Evolutionary conservation across 2,888 invertebrate species (phyloP).

Genomic region (Tethea ocularis): DNA sequence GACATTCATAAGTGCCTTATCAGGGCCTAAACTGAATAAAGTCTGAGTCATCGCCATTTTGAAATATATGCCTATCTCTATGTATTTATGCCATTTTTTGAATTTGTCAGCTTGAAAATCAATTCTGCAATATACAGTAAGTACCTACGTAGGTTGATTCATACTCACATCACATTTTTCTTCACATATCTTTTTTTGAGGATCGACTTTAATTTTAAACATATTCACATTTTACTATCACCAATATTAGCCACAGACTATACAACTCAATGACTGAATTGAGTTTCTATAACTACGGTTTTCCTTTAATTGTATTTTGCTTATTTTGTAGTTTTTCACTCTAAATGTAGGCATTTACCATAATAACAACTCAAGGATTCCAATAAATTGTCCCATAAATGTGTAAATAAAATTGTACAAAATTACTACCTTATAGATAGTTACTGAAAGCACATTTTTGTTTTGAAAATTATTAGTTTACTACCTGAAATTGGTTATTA

Average conservation of each 20-base stretch:
- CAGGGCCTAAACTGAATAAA: too few relatives aligned
- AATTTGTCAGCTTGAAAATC: too few relatives aligned
- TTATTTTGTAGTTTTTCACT: background rate
- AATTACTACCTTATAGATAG: background rate
- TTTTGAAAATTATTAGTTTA: constrained; percentile 32
- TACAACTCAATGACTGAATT: background rate
- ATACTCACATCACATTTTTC: constrained; percentile 35
- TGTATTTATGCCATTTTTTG: too few relatives aligned
- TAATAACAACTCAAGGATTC: constrained; percentile 14
- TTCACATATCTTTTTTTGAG: constrained; percentile 16
- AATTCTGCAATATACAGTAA: too few relatives aligned
- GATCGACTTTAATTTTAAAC: constrained; percentile 28
- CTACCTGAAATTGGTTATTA: constrained; percentile 20
- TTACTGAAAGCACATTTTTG: constrained; percentile 20
- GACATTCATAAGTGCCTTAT: too few relatives aligned
- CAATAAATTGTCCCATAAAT: too few relatives aligned
- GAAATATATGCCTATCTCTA: background rate
- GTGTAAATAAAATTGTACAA: background rate
- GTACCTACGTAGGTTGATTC: too few relatives aligned
- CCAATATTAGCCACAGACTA: background rate
- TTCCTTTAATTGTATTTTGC: background rate
- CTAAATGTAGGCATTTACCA: background rate
- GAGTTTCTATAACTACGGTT: background rate
- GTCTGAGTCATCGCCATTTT: too few relatives aligned
- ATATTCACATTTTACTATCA: background rate